phyloP scores from a whole-genome alignment of 2,113 vertebrate species.

The Smithornis capensis region DNA sequence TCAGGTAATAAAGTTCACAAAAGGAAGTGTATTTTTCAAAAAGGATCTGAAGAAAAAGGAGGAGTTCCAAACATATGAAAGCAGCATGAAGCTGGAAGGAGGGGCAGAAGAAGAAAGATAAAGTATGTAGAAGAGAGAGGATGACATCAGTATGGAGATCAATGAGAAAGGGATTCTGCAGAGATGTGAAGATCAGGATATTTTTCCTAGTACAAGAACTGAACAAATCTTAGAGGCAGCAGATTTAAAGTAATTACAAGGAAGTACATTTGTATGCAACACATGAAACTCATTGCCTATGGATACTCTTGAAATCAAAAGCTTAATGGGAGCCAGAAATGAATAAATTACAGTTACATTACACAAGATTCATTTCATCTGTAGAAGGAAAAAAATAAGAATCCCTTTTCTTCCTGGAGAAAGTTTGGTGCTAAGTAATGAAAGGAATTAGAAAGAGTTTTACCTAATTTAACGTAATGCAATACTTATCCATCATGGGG shows the following conservation, averaged over 20 bases:
- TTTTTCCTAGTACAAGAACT: neutral
- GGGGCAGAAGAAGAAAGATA: neutral
- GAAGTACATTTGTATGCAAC: neutral
- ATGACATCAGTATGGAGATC: neutral
- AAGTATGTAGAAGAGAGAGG: neutral
- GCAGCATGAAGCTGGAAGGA: neutral
- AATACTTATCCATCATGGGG: neutral
- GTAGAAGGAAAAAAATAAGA: neutral
- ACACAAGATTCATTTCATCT: neutral
- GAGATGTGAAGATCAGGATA: neutral
- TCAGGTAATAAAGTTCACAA: slow-evolving; percentile 1
- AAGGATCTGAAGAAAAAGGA: slow-evolving; percentile 1
- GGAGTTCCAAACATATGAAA: neutral
- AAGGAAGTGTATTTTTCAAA: neutral
- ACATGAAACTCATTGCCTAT: slow-evolving; percentile 28
- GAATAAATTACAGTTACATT: neutral
- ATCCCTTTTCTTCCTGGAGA: neutral
- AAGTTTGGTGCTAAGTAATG: neutral
- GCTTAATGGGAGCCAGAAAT: slow-evolving; percentile 17
- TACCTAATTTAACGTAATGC: neutral
- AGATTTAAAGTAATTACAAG: neutral
- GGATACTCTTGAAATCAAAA: slow-evolving; percentile 8
- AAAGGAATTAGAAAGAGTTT: neutral
- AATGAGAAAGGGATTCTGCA: neutral
- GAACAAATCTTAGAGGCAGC: neutral